These are phyloP conservation scores for Macrobrachium nipponense DNA, from an alignment of 1,140 invertebrate genomes.

Conservation along the genomic window DNA sequence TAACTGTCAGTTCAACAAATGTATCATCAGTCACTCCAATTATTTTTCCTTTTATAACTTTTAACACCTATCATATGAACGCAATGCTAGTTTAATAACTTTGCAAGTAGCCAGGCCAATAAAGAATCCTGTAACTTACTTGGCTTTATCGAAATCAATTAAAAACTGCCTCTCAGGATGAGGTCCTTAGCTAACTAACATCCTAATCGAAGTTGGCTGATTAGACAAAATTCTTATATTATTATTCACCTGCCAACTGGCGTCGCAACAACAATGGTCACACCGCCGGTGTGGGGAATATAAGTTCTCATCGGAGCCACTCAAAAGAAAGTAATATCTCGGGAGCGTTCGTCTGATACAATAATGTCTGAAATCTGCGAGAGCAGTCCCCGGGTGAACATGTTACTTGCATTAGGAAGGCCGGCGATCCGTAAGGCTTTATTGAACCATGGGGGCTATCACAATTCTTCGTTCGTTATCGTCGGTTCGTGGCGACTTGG, in stretches of 20 bases:
- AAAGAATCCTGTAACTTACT: no score
- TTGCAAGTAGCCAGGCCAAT: no score
- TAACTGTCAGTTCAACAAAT: no score
- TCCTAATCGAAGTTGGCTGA: neutral
- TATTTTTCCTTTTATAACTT: no score
- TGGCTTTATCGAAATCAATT: no score
- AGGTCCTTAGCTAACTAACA: neutral
- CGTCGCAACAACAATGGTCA: no score
- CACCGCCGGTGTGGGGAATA: neutral
- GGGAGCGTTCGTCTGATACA: conserved; percentile 34
- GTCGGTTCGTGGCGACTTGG: conserved; percentile 21
- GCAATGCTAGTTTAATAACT: no score
- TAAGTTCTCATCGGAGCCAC: conserved; percentile 25
- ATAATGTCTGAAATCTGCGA: conserved; percentile 43
- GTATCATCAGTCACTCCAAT: no score
- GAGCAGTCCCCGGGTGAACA: conserved; percentile 31
- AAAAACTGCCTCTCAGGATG: no score
- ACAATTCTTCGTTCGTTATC: conserved; percentile 45
- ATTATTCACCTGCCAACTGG: no score
- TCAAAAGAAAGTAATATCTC: conserved; percentile 48
- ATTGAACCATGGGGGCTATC: conserved; percentile 46
- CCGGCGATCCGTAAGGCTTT: conserved; percentile 43
- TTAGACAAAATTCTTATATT: no score
- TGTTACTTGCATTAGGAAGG: conserved; percentile 54
- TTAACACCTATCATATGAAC: no score